Base-by-base conservation (phyloP, 2,797 vertebrate genomes). In the Psittacula echo region DNA sequence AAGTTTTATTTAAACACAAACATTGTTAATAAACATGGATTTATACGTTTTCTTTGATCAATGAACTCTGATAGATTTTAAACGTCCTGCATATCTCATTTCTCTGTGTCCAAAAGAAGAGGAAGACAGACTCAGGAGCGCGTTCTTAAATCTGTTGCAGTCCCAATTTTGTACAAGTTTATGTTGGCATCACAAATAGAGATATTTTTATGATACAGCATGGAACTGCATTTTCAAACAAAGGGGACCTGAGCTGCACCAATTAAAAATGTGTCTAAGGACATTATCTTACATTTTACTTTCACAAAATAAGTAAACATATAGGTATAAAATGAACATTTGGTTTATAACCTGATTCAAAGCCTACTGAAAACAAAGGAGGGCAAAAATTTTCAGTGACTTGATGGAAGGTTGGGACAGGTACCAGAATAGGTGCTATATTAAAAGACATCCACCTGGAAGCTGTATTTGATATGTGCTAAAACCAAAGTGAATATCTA, bases 31-130 rank as follows among this genome's bases (percentile, higher is more conserved):
- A 96, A 97, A 96, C 93, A 85, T 58, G 83, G 71, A 89, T 93
- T 97, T 91, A 83, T 94, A 39, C 77, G 39, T 68, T 95, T 93
- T 96, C 88, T 97, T 97, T 97, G 91, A 95, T 94, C 94, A 93
- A 1, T 89, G 81, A 95, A 75, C 50, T 71, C 65, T 80, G 70
- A 81, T 89, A 84, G 47, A 62, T 93, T 85, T 85, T 74, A 87
- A 96, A 95, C 29, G 32, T 85, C 39, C 41, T 84, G 53, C 39
- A 6, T 71, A 42, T 91, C 92, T 47, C 29, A 72, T 96, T 94
- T 80, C 54, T 83, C n/a, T 44, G 20, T 85, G 44, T 82, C 64
- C 50, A 67, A 91, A 94, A 80, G n/a, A 39, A 95, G 56, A 86
- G n/a, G 23, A 91, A 89, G 58, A 87, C 83, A 71, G 41, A 66